Conservation (phyloP, 2,888 invertebrate genomes). For the Eupithecia vulgata region DNA sequence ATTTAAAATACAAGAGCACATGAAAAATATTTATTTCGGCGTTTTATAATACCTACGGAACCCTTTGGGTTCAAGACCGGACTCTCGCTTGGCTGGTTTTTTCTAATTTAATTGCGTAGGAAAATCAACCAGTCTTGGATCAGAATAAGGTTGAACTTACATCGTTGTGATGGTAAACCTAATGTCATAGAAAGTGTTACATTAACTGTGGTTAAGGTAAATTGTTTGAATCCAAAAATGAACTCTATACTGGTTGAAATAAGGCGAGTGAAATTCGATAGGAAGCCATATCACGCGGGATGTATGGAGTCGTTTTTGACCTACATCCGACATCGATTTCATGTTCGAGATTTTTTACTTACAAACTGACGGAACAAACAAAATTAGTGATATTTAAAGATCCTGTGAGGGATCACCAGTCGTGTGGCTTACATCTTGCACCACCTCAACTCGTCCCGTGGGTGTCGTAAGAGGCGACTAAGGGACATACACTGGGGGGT, state of each 20-base stretch:
- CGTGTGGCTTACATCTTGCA: too few species aligned
- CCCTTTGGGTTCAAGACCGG: background rate
- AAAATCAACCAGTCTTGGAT: background rate
- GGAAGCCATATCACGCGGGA: slow-evolving; percentile 46
- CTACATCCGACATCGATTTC: slow-evolving; percentile 35
- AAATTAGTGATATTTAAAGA: too few species aligned
- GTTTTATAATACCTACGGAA: background rate
- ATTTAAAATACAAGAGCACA: too few species aligned
- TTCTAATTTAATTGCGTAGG: background rate
- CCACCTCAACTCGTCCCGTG: too few species aligned
- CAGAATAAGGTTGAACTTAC: background rate
- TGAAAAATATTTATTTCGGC: background rate
- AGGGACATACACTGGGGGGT: too few species aligned
- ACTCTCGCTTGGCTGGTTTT: background rate
- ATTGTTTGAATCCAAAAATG: background rate
- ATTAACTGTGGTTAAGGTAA: background rate
- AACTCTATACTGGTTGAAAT: slow-evolving; percentile 15
- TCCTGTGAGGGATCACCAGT: too few species aligned
- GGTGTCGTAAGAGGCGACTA: too few species aligned
- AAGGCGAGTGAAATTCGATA: slow-evolving; percentile 46
- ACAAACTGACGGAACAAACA: too few species aligned
- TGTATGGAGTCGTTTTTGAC: slow-evolving; percentile 35
- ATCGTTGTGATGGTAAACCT: background rate
- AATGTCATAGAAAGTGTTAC: background rate
- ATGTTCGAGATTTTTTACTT: too few species aligned